Evolutionary conservation across 2,797 vertebrate genomes (phyloP), one percentile per base, ranked within the genome.

Genomic region (Hemibagrus guttatus): DNA sequence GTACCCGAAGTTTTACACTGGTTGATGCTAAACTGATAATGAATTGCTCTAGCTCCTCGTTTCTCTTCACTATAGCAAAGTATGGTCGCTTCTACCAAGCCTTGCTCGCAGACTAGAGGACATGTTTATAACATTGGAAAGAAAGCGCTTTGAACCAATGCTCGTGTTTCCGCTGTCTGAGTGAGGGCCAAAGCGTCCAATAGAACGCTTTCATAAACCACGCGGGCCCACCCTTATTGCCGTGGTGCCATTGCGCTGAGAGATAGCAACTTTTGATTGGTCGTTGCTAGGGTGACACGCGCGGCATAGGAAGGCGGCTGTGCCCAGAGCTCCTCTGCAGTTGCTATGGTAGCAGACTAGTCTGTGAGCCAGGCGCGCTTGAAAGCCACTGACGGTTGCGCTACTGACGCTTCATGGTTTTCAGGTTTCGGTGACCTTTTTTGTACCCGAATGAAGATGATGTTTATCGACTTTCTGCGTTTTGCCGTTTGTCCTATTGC

Each of bases 311-410:
- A 95, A 94, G 95, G 95, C 94, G 94, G 94, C 93, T 94, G 91
- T 92, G 92, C 94, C 91, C 92, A 0, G 92, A 88, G 87, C 88
- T 93, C 91, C 93, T 93, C 94, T 93, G 94, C 94, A 96, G 96
- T 97, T 96, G 94, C 96, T 93, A 96, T 96, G 96, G 97, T 89
- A 96, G 96, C 96, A 94, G 94, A 93, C 92, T 91, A 91, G 93
- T 94, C 91, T 92, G 95, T 95, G 93, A 93, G 93, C 91, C 92
- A 84, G 92, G 93, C 93, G 93, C 93, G 83, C 93, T 84, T 91
- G 91, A 92, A 92, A 94, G 91, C 91, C 91, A 82, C 86, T 90
- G 89, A 86, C 88, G 88, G 58, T 68, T 85, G 16, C 35, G 49
- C 54, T 21, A 61, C 31, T 42, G 78, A 59, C 26, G 56, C 54